A percentile compares a stretch with the other conserved stretches of the same genome.
Evolutionary conservation across 2,113 vertebrate species (phyloP).

Genomic region (Notothenia coriiceps): DNA sequence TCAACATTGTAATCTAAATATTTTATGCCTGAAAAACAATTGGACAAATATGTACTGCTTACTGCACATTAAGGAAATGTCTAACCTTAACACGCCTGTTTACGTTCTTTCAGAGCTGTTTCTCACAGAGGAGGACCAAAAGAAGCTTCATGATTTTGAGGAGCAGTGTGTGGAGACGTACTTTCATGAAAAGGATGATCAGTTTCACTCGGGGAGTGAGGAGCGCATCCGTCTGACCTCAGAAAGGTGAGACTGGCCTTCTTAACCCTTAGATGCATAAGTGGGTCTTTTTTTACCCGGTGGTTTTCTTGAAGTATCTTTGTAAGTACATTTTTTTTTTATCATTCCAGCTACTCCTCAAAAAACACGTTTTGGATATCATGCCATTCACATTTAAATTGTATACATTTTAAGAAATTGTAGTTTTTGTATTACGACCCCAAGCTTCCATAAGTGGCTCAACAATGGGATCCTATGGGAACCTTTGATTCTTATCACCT

Average conservation of each 20-base stretch:
- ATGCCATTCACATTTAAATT: too few relatives aligned
- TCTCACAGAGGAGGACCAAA: conserved; percentile 98
- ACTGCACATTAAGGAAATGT: background rate
- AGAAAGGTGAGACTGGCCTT: conserved; percentile 86
- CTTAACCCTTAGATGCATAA: too few relatives aligned
- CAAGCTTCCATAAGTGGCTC: too few relatives aligned
- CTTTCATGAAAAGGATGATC: conserved; percentile 98
- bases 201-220: conserved; percentile 96
- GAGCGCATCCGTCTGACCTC: conserved; percentile 98
- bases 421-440: too few relatives aligned
- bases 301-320: too few relatives aligned
- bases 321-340: too few relatives aligned
- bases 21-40: background rate
- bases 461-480: too few relatives aligned
- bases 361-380: too few relatives aligned
- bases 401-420: too few relatives aligned
- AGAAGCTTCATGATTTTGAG: conserved; percentile 99
- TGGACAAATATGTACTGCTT: background rate
- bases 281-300: too few relatives aligned
- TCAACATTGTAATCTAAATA: background rate
- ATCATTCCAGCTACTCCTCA: too few relatives aligned
- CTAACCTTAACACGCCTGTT: background rate
- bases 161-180: conserved; percentile 98
- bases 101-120: conserved; percentile 88
- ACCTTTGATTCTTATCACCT: too few relatives aligned